Evolutionary conservation across 2,797 vertebrate genomes (phyloP), one percentile per base, ranked within the genome.

Genomic region (Artibeus jamaicensis): DNA sequence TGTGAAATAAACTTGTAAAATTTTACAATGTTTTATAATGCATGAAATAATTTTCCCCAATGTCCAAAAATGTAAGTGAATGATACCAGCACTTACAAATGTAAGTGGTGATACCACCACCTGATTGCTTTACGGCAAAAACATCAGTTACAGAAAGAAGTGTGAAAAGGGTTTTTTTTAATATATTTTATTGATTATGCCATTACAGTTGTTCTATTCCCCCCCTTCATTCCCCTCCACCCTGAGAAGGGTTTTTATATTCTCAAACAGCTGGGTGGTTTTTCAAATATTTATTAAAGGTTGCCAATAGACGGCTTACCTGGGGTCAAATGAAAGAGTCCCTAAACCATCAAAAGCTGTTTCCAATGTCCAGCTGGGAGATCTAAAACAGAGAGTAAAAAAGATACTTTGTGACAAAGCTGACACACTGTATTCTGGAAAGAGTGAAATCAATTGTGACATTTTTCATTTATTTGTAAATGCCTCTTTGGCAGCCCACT

Each of bases 391-490:
- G 96, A 99, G 98, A 99, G 98, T 98, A 99, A 99, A 99, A 99
- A 99, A 99, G 99, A 99, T 98, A 98, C 99, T 99, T 99, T 99
- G 99, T 99, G 99, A 99, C 99, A 99, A 99, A 99, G 99, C 99
- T 99, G 99, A 99, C 99, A 99, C 94, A 86, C 98, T 97, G 98
- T 98, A 97, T 98, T 99, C 98, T 97, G 94, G 97, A 99, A 99
- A 98, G 97, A 99, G 98, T 98, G 97, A 99, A 99, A 99, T 99
- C 99, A 99, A 99, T 99, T 99, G 99, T 99, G 99, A 99, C 99
- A 99, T 99, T 99, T 99, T 99, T 99, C 99, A 99, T 99, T 99
- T 99, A 99, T 99, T 99, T 99, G 99, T 99, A 99, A 99, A 99
- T 99, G 99, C 98, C 98, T 99, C 99, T 99, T 99, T 99, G 99